Percentiles rank a stretch among this genome's conserved stretches.
Evolutionary conservation across 1,140 invertebrate genomes (phyloP).

Genomic region (Copidosoma floridanum): DNA sequence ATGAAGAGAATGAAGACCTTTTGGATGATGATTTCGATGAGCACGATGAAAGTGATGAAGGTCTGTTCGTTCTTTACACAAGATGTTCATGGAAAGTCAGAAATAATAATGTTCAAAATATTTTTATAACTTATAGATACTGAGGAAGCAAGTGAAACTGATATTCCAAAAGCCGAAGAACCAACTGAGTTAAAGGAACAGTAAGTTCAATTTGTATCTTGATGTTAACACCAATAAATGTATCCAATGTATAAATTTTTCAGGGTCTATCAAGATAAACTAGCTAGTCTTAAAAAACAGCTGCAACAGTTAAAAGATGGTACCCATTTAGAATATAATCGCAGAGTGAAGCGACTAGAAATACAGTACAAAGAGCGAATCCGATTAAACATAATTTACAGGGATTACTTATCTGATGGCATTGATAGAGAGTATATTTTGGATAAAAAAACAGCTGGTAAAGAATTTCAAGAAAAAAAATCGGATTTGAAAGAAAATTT

Average conservation of each 20-base stretch:
- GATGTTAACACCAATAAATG: background rate
- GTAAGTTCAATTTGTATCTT: too few species aligned
- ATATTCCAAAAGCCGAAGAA: slow-evolving; percentile 78
- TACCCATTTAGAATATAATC: slow-evolving; percentile 82
- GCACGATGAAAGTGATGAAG: slow-evolving; percentile 58
- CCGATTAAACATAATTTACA: slow-evolving; percentile 79
- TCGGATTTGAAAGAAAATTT: slow-evolving; percentile 88
- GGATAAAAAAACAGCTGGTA: slow-evolving; percentile 83
- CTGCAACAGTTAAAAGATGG: slow-evolving; percentile 84
- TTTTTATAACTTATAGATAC: slow-evolving; percentile 66
- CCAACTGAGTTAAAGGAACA: slow-evolving; percentile 88
- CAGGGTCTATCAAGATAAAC: slow-evolving; percentile 92
- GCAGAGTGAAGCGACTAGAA: slow-evolving; percentile 79
- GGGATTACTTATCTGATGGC: slow-evolving; percentile 79
- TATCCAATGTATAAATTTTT: slow-evolving; percentile 37
- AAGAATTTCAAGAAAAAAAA: slow-evolving; percentile 95
- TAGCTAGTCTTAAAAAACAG: slow-evolving; percentile 85
- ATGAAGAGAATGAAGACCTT: slow-evolving; percentile 55
- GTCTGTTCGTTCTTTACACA: slow-evolving; percentile 32
- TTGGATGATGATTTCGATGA: slow-evolving; percentile 52
- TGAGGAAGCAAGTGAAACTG: slow-evolving; percentile 87
- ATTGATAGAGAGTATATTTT: slow-evolving; percentile 84
- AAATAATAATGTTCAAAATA: background rate
- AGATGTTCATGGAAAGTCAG: background rate
- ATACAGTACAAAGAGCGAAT: slow-evolving; percentile 69